Conservation (phyloP, 2,888 invertebrate genomes). For the Phania funesta region DNA sequence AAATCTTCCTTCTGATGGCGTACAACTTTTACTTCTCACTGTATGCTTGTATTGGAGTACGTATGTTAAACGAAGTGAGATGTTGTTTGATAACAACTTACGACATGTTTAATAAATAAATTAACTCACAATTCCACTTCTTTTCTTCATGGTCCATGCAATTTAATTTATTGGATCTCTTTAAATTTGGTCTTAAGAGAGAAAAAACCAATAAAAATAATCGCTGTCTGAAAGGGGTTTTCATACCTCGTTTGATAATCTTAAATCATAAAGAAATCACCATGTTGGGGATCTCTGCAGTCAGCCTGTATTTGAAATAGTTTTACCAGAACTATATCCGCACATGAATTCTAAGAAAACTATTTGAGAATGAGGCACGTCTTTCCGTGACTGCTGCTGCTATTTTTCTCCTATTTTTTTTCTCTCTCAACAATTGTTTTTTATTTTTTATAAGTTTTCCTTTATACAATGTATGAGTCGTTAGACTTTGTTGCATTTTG, state of each 20-base stretch:
- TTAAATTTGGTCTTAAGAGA: background rate
- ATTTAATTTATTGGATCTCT: slow-evolving; percentile 37
- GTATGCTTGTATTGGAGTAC: background rate
- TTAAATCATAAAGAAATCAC: slow-evolving; percentile 22
- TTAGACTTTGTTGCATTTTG: slow-evolving; percentile 31
- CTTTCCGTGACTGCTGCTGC: slow-evolving; percentile 6
- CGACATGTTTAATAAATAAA: slow-evolving; percentile 32
- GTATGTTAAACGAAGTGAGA: slow-evolving; percentile 12
- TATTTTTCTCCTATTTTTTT: slow-evolving; percentile 3
- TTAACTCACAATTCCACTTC: slow-evolving; percentile 30
- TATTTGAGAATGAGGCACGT: slow-evolving; percentile 38
- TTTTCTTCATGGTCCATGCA: slow-evolving; percentile 15
- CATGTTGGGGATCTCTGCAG: slow-evolving; percentile 1
- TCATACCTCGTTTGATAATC: background rate
- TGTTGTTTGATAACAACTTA: slow-evolving; percentile 28
- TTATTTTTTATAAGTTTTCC: background rate
- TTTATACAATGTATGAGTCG: slow-evolving; percentile 6
- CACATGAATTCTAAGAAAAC: slow-evolving; percentile 47
- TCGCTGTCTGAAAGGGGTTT: background rate
- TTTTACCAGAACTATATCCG: background rate
- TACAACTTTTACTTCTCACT: slow-evolving; percentile 2
- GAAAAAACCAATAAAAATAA: background rate
- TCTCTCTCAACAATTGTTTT: slow-evolving; percentile 2
- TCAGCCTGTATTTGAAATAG: background rate
- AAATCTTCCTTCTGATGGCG: no score